Evolutionary conservation across 92 coral and sea anemone species (phyloP), one percentile per base, ranked within the genome.

Genomic region (Phenganax stokvisi): DNA sequence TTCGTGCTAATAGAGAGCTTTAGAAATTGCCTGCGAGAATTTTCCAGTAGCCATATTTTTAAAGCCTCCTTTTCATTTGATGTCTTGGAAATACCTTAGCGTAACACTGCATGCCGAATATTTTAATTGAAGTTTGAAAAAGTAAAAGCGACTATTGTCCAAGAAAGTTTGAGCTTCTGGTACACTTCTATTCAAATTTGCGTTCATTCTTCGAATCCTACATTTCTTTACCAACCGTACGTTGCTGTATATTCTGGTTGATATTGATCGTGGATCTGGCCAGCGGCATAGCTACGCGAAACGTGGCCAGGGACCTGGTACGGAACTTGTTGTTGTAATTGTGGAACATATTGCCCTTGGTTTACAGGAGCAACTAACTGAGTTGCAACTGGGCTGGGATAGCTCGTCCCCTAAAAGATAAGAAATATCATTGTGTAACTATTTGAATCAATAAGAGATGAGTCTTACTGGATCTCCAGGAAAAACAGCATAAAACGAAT

Each of bases 341-440:
- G 81, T 9, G 81, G 81, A 17, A 76, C 70, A 20, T 76, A 76
- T 28, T 76, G 81, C 27, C 68, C 81, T 76, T 76, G 81, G 57
- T 58, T 79, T 57, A 72, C 76, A 25, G 83, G 84, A 59, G 89
- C 79, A 28, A 87, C 79, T 60, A 89, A 93, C 27, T 71, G 58
- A 28, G 81, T 67, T 54, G 96, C 92, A 11, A 92, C 96, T 63
- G 86, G 97, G 51, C 88, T 91, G 3, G 97, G 86, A 52, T 93
- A 93, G 8, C 85, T 89, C 30, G 96, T 73, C 29, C 88, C 86
- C 93, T 93, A 81, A n/a, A 10, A 9, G 27, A 72, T 6, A 37
- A 4, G 10, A 56, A 28, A 72, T 37, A 37, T 0, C 47, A 37
- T 37, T 37, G 47, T 37, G 47, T 37, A 37, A 37, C 2, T 5